Conservation (phyloP, 1,140 invertebrate species). For the Mamestra configurata region DNA sequence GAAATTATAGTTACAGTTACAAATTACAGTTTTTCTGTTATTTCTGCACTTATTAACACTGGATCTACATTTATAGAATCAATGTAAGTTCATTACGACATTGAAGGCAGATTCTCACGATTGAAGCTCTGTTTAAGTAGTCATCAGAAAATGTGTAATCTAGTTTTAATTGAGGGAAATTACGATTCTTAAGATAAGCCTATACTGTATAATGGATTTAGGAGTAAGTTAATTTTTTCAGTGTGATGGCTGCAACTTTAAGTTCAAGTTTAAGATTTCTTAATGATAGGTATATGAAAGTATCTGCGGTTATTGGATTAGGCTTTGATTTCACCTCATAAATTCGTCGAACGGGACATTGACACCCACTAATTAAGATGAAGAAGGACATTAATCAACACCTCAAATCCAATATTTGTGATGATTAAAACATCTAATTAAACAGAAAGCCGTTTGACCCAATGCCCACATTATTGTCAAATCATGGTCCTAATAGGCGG, state of each 20-base stretch:
- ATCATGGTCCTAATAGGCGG: conserved; percentile 78
- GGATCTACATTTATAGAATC: conserved; percentile 38
- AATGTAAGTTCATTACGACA: conserved; percentile 38
- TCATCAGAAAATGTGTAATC: conserved; percentile 40
- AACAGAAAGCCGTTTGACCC: conserved; percentile 70
- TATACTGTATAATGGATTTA: not conserved
- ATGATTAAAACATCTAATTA: conserved; percentile 40
- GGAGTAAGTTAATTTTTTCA: not conserved
- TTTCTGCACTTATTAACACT: conserved; percentile 51
- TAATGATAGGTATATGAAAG: not conserved
- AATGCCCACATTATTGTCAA: conserved; percentile 63
- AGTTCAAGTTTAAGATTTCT: not conserved
- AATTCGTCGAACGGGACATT: not conserved
- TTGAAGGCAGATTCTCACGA: conserved; percentile 24
- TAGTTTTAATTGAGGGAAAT: conserved; percentile 34
- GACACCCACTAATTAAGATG: not conserved
- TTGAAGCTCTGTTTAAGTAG: conserved; percentile 4
- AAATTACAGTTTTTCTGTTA: conserved; percentile 65
- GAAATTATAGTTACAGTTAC: conserved; percentile 70
- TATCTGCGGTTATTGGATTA: not conserved
- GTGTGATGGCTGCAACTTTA: too few relatives aligned
- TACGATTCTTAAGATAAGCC: not conserved
- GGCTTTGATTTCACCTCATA: not conserved
- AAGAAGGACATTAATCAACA: not conserved
- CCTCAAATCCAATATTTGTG: not conserved